Conservation (phyloP, 2,888 invertebrate species). For the Eudasyphora cyanicolor region DNA sequence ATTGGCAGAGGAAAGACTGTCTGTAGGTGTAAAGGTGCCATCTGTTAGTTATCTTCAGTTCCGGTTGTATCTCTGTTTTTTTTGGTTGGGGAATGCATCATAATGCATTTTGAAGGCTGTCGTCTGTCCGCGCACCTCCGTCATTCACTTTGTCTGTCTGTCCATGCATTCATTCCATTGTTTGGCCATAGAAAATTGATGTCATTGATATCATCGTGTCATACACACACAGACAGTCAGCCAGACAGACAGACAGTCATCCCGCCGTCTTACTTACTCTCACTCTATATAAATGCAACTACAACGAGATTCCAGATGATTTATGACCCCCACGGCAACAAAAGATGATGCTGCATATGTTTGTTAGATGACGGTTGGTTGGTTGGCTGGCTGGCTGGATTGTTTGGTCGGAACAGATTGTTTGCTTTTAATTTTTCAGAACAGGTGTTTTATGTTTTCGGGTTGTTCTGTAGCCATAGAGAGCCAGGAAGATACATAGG, state of each 20-base stretch:
- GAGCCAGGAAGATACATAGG: conserved; percentile 14
- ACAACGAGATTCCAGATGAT: conserved; percentile 39
- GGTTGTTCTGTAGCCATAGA: background rate
- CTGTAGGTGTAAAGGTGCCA: conserved; percentile 53
- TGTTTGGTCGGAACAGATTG: conserved; percentile 27
- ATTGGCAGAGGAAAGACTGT: conserved; percentile 25
- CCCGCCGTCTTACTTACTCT: background rate
- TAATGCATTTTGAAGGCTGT: conserved; percentile 47
- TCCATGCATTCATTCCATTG: background rate
- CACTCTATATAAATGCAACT: background rate
- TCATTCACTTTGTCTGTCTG: background rate
- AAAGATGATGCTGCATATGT: conserved; percentile 17
- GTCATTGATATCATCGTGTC: conserved; percentile 55
- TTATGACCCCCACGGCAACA: conserved; percentile 44
- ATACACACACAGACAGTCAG: background rate
- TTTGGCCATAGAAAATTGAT: conserved; percentile 44
- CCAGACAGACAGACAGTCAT: background rate
- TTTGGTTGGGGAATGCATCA: conserved; percentile 49
- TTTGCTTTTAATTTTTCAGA: conserved; percentile 21
- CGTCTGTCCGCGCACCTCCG: background rate
- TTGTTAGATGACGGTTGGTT: background rate
- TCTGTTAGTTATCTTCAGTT: conserved; percentile 62
- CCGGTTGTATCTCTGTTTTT: too few species aligned
- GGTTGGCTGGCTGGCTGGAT: background rate
- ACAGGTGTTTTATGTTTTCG: conserved; percentile 47